These are phyloP conservation scores for Oxyura jamaicensis DNA, from an alignment of 2,113 vertebrate species.

Conservation along the genomic window DNA sequence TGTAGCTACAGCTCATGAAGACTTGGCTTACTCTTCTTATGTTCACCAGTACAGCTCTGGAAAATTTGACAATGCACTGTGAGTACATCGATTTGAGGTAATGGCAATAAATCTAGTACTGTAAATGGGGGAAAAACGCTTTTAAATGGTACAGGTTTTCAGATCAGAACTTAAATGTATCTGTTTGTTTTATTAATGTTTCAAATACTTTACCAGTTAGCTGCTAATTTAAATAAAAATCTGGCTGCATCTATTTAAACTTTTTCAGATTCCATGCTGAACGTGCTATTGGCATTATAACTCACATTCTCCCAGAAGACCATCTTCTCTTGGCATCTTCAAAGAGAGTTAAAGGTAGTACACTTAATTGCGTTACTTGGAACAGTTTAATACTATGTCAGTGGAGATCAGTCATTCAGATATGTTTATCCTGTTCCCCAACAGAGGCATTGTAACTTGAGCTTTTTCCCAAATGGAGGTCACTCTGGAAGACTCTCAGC, in stretches of 20 bases:
- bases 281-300: conserved; percentile 99
- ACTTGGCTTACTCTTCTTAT: conserved; percentile 96
- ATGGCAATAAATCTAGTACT: not conserved
- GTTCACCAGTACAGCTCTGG: conserved; percentile 99
- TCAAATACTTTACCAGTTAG: not conserved
- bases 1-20: conserved; percentile 96
- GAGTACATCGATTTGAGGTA: conserved; percentile 73
- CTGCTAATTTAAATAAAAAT: not conserved
- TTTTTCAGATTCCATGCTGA: conserved; percentile 94
- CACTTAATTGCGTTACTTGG: not conserved
- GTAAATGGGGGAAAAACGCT: not conserved
- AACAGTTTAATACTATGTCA: not conserved
- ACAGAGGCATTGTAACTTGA: not conserved
- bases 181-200: not conserved
- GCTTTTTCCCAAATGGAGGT: not conserved
- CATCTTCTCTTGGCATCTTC: conserved; percentile 98
- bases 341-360: conserved; percentile 97
- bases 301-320: conserved; percentile 98
- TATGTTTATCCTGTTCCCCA: not conserved
- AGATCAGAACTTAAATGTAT: not conserved
- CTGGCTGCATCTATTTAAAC: not conserved
- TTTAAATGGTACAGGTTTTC: not conserved
- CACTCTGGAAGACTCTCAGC: not conserved
- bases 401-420: not conserved
- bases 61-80: conserved; percentile 98